Base-by-base conservation (phyloP, 2,888 invertebrate species). In the Liodrosophila aerea region DNA sequence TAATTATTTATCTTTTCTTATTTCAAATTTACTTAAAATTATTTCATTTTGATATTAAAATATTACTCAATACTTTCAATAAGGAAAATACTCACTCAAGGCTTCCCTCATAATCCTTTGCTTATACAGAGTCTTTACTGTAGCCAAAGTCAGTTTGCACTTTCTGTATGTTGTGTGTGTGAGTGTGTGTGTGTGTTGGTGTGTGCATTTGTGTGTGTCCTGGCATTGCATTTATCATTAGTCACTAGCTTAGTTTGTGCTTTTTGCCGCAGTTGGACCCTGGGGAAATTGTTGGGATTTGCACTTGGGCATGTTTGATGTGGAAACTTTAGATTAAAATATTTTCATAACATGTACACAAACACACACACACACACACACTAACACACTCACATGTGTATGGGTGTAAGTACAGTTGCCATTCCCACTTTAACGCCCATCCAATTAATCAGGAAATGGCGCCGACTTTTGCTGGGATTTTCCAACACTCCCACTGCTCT, bases 261-360 rank as follows among this genome's bases (percentile, higher is more conserved):
- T 80, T 57, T 64, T 56, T 46, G 34, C 45, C 33, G 27, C 7
- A 31, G 22, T 1, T 22, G 37, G 33, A 33, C 57, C 52, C 43
- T 4, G 27, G 29, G 60, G 63, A 45, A 63, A 56, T 64, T 60
- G 22, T 44, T 54, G 53, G 81, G 84, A 78, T 80, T 84, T 83
- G 73, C 84, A 64, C 62, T 64, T 72, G 69, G 64, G 58, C 68
- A 72, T 81, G 83, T 80, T 80, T 85, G 66, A 74, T 87, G 86
- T 81, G 72, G 76, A 87, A 87, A 87, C 84, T 85, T 87, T 85
- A 85, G 85, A 87, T 87, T 85, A 81, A 85, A 85, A 82, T 84
- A 80, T 83, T 82, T 82, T 82, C 72, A 57, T 64, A 78, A 63
- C 44, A 52, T 46, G 43, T 12, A 44, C 13, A 30, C 22, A 52